A percentile compares a stretch with the other conserved stretches of the same genome.
These are phyloP conservation scores for Catharus ustulatus DNA, from an alignment of 2,797 vertebrate genomes.

Conservation along the genomic window DNA sequence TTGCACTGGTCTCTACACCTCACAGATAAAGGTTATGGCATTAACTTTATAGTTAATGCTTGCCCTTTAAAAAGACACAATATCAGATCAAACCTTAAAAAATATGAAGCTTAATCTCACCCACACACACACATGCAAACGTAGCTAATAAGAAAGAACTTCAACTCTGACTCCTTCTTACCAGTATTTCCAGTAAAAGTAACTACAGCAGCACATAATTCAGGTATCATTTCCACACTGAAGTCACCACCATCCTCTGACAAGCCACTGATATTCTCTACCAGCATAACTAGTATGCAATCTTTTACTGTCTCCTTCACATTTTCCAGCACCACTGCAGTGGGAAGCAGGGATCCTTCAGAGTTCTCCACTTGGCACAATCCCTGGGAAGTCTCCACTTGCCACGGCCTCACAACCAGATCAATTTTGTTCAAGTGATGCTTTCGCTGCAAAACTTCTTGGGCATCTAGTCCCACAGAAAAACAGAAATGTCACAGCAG, in stretches of 20 bases:
- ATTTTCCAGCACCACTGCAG: constrained; percentile 67
- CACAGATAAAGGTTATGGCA: neutral
- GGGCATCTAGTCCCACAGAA: constrained; percentile 49
- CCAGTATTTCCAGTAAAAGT: constrained; percentile 69
- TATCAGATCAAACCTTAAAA: neutral
- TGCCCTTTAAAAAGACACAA: neutral
- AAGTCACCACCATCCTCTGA: constrained; percentile 66
- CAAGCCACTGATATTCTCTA: constrained; percentile 73
- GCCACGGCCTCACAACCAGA: neutral
- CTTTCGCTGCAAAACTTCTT: constrained; percentile 47
- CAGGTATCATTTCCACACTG: constrained; percentile 74
- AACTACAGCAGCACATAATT: constrained; percentile 65
- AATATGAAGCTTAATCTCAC: neutral
- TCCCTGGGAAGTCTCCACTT: neutral
- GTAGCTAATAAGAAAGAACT: neutral
- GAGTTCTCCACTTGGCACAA: neutral
- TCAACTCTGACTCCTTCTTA: constrained; percentile 48
- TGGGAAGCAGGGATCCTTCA: neutral
- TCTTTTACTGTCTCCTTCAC: neutral
- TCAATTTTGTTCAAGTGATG: neutral
- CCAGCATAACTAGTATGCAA: constrained; percentile 51
- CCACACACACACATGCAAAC: neutral
- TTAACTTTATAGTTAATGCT: neutral
- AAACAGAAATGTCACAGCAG: neutral
- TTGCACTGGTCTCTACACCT: neutral